phyloP scores from a whole-genome alignment of 2,797 vertebrate genomes.

The Leptodactylus fallax region DNA sequence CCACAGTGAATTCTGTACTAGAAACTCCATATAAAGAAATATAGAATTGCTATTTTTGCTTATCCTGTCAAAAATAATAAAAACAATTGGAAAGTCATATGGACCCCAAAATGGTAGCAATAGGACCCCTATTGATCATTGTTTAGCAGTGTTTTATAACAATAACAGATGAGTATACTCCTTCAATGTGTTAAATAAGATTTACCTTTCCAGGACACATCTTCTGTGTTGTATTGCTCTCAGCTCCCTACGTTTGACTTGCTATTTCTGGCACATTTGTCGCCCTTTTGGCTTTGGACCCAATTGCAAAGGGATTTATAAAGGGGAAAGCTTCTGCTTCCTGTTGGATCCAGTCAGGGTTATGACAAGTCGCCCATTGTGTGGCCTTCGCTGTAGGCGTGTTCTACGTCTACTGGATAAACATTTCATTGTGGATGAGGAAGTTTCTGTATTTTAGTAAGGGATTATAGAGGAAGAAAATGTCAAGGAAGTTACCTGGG shows the following conservation, averaged over 20 bases:
- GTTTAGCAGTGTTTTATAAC: too few relatives aligned
- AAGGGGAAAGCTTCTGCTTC: not conserved
- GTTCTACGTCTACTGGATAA: not conserved
- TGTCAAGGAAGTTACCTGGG: not conserved
- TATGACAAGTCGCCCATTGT: not conserved
- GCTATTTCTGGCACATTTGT: not conserved
- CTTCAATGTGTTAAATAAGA: too few relatives aligned
- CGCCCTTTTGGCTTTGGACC: not conserved
- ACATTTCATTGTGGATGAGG: not conserved
- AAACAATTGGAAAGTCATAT: too few relatives aligned
- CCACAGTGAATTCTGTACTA: too few relatives aligned
- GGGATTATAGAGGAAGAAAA: not conserved
- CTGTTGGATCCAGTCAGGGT: not conserved
- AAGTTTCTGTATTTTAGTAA: not conserved
- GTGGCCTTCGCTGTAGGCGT: not conserved
- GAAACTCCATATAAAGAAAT: too few relatives aligned
- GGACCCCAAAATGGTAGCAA: too few relatives aligned
- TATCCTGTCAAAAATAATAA: too few relatives aligned
- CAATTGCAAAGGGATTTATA: not conserved
- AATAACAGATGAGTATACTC: too few relatives aligned
- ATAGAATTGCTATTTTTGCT: too few relatives aligned
- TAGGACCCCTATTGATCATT: too few relatives aligned
- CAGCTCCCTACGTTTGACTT: not conserved
- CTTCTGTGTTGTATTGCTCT: too few relatives aligned
- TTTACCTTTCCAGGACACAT: not conserved